A percentile compares a stretch with the other conserved stretches of the same genome.
These are phyloP conservation scores for Ceratina japonica DNA, from an alignment of 1,140 invertebrate genomes.

Conservation along the genomic window DNA sequence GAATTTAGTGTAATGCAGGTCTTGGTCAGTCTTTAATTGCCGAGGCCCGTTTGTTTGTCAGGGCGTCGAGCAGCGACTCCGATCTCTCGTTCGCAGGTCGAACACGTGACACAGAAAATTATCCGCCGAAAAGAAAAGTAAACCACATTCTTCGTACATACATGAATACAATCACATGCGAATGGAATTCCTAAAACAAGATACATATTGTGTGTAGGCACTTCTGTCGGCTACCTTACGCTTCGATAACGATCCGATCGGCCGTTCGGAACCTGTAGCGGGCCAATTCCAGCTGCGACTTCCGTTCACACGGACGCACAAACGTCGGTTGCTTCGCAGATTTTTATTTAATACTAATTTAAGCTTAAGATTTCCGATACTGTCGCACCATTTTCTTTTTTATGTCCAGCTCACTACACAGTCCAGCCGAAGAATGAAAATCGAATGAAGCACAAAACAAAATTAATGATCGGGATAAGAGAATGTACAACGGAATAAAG, in stretches of 20 bases:
- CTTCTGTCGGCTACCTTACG: conserved; percentile 41
- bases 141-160: conserved; percentile 54
- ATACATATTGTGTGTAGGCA: conserved; percentile 47
- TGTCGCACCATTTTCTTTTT: too few species aligned
- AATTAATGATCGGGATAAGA: background rate
- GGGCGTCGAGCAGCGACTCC: conserved; percentile 65
- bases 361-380: background rate
- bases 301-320: background rate
- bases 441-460: conserved; percentile 8
- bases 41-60: conserved; percentile 67
- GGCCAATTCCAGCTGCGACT: background rate
- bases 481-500: background rate
- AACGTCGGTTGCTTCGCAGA: background rate
- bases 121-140: conserved; percentile 38
- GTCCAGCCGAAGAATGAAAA: conserved; percentile 3
- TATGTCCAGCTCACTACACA: background rate
- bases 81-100: conserved; percentile 54
- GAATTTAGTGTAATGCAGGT: conserved; percentile 78
- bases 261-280: conserved; percentile 1
- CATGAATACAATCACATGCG: conserved; percentile 48
- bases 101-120: conserved; percentile 52
- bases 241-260: conserved; percentile 31
- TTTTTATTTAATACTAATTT: conserved; percentile 30
- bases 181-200: conserved; percentile 57
- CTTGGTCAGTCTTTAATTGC: conserved; percentile 78